Percentiles rank a stretch among this genome's conserved stretches.
Conservation (phyloP, 2,797 vertebrate genomes). For the Poecile montanus region DNA sequence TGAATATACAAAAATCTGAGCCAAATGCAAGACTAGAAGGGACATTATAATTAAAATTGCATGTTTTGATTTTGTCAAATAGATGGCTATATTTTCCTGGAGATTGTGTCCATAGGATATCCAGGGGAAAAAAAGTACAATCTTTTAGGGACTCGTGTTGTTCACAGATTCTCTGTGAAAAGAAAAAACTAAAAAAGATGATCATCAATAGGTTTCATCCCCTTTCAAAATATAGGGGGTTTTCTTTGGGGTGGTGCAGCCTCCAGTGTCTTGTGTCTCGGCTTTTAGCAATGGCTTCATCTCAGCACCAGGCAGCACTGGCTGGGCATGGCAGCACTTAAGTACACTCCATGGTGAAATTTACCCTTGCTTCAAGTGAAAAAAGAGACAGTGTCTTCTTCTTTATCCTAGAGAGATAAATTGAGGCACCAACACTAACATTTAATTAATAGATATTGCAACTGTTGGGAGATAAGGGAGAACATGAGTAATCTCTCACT, state of each 20-base stretch:
- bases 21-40: background rate
- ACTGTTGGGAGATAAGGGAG: background rate
- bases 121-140: background rate
- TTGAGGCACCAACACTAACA: background rate
- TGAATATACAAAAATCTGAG: background rate
- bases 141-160: background rate
- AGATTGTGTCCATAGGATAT: background rate
- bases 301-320: background rate
- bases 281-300: background rate
- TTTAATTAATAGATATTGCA: background rate
- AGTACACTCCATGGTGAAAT: background rate
- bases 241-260: background rate
- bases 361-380: background rate
- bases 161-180: background rate
- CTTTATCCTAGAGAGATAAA: background rate
- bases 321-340: background rate
- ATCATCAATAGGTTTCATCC: background rate
- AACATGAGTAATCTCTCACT: background rate
- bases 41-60: background rate
- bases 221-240: accelerated
- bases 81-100: background rate
- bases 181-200: background rate
- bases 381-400: background rate
- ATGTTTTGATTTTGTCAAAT: background rate
- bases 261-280: background rate